Evolutionary conservation across 1,140 invertebrate species (phyloP).

Genomic region (Caenorhabditis remanei): DNA sequence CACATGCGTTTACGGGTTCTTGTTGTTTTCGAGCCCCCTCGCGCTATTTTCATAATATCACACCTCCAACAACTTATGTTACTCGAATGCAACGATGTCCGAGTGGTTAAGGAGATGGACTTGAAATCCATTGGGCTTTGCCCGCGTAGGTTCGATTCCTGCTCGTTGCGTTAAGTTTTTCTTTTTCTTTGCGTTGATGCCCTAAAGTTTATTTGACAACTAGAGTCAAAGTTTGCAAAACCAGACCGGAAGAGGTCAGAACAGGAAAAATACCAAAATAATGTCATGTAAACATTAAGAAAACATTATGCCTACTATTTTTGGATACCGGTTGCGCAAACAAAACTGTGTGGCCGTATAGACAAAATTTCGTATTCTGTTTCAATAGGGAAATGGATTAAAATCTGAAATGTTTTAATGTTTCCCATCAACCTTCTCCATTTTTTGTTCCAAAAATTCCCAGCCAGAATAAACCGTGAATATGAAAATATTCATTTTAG

Average conservation of each 20-base stretch:
- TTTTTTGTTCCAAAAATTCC: no score
- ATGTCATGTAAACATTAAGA: neutral
- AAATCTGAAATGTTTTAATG: no score
- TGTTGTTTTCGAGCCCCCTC: no score
- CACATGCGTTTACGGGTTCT: no score
- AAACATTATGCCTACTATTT: neutral
- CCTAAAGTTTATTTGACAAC: no score
- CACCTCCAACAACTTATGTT: no score
- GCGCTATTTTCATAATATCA: no score
- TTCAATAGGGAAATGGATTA: neutral
- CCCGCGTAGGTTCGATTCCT: conserved; percentile 66
- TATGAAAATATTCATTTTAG: no score
- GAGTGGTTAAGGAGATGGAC: conserved; percentile 65
- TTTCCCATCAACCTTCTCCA: no score
- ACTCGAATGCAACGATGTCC: conserved; percentile 55
- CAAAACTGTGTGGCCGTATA: neutral
- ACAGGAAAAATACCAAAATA: conserved; percentile 2
- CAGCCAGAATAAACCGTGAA: no score
- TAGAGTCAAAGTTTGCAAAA: neutral
- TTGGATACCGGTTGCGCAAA: neutral
- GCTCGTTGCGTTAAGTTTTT: conserved; percentile 44
- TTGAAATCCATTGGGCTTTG: conserved; percentile 66
- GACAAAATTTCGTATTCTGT: neutral
- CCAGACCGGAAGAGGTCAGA: neutral
- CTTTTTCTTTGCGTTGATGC: no score